These are phyloP conservation scores for Alca torda DNA, from an alignment of 2,797 vertebrate genomes.

Conservation along the genomic window DNA sequence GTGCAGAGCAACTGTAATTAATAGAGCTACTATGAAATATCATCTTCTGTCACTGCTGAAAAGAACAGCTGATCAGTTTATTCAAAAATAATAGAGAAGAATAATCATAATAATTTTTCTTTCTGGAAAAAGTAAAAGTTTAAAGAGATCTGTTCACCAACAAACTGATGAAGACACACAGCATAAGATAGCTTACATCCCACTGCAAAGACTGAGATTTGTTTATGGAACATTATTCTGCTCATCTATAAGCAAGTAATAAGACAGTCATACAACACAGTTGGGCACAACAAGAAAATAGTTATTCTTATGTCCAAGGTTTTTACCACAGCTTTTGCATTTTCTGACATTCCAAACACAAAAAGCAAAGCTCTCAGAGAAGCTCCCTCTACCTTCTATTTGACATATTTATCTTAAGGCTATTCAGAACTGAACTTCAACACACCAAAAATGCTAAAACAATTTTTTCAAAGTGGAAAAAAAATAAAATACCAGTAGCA, in stretches of 20 bases:
- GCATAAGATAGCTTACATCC: neutral
- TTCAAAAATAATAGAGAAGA: neutral
- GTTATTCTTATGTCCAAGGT: neutral
- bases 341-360: neutral
- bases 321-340: neutral
- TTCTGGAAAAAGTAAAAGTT: neutral
- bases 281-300: neutral
- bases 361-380: neutral
- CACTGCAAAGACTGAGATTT: neutral
- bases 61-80: neutral
- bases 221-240: neutral
- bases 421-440: neutral
- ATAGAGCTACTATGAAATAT: neutral
- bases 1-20: neutral
- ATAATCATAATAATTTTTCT: no score
- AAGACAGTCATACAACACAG: neutral
- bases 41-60: neutral
- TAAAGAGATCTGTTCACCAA: neutral
- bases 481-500: neutral
- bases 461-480: rapidly evolving
- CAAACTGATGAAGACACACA: neutral
- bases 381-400: neutral
- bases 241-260: neutral
- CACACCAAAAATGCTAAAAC: neutral
- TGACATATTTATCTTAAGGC: neutral